Conservation (phyloP, 1,140 invertebrate species). For the Drosophila micromelanica region DNA sequence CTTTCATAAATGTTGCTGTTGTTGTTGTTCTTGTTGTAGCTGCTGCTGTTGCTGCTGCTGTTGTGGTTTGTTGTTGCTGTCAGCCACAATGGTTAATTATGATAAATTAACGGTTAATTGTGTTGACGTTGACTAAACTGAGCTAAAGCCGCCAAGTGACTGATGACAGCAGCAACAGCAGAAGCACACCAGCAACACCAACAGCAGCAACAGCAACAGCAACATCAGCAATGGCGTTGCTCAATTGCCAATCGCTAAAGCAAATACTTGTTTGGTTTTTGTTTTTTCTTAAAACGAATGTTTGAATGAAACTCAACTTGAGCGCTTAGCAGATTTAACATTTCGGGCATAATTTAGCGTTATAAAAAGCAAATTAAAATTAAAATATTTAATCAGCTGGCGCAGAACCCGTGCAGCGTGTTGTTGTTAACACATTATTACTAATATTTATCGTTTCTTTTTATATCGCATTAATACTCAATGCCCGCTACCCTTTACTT, state of each 20-base stretch:
- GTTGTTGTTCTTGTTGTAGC: conserved; percentile 11
- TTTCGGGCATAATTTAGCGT: conserved; percentile 40
- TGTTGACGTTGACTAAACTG: conserved; percentile 76
- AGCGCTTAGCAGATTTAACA: conserved; percentile 53
- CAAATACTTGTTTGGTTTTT: conserved; percentile 8
- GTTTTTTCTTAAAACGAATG: conserved; percentile 2
- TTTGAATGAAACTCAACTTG: conserved; percentile 30
- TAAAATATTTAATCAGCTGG: conserved; percentile 76
- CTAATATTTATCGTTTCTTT: conserved; percentile 5
- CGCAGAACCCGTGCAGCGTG: conserved; percentile 7
- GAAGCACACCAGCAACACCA: conserved; percentile 8
- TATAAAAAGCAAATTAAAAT: conserved; percentile 58
- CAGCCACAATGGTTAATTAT: conserved; percentile 79
- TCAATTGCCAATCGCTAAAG: conserved; percentile 22
- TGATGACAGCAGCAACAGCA: conserved; percentile 14
- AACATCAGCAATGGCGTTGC: conserved; percentile 19
- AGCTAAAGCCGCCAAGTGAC: conserved; percentile 41
- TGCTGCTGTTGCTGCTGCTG: conserved; percentile 27
- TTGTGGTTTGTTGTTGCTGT: conserved; percentile 32
- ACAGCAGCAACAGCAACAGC: not conserved
- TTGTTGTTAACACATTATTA: conserved; percentile 2
- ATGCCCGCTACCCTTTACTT: not conserved
- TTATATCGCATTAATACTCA: not conserved
- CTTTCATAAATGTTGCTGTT: conserved; percentile 11
- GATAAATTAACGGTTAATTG: conserved; percentile 81